phyloP scores from a whole-genome alignment of 2,888 invertebrate species.

The Dasysyrphus albostriatus region DNA sequence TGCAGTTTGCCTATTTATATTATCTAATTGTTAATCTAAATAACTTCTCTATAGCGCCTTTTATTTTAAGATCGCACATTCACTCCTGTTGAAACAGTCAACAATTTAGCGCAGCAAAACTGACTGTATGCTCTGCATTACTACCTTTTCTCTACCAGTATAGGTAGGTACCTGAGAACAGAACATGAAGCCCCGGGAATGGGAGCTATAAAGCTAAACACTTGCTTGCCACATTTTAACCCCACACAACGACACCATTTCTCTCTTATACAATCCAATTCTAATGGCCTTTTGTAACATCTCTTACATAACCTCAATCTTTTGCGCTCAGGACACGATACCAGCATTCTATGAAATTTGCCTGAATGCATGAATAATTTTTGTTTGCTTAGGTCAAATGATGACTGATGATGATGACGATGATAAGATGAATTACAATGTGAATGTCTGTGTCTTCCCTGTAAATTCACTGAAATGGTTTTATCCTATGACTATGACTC shows the following conservation, averaged over 20 bases:
- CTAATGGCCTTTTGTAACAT: conserved; percentile 63
- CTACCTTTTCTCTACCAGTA: conserved; percentile 28
- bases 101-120: neutral
- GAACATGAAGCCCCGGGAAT: conserved; percentile 9
- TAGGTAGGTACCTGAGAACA: neutral
- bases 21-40: neutral
- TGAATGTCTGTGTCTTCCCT: conserved; percentile 9
- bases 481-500: conserved; percentile 1
- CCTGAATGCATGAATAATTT: conserved; percentile 71
- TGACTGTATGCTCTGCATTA: conserved; percentile 25
- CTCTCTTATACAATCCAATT: neutral
- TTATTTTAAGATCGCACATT: neutral
- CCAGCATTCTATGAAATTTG: conserved; percentile 23
- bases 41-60: neutral
- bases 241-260: conserved; percentile 1
- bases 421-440: conserved; percentile 65
- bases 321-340: conserved; percentile 41
- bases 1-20: neutral
- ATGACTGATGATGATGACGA: conserved; percentile 50
- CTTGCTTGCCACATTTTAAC: conserved; percentile 31
- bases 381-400: conserved; percentile 66
- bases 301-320: conserved; percentile 68
- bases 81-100: conserved; percentile 30
- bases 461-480: conserved; percentile 4
- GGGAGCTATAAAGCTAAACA: conserved; percentile 37